A percentile compares a stretch with the other conserved stretches of the same genome.
These are phyloP conservation scores for Drosophila navojoa DNA, from an alignment of 1,140 invertebrate genomes.

Conservation along the genomic window DNA sequence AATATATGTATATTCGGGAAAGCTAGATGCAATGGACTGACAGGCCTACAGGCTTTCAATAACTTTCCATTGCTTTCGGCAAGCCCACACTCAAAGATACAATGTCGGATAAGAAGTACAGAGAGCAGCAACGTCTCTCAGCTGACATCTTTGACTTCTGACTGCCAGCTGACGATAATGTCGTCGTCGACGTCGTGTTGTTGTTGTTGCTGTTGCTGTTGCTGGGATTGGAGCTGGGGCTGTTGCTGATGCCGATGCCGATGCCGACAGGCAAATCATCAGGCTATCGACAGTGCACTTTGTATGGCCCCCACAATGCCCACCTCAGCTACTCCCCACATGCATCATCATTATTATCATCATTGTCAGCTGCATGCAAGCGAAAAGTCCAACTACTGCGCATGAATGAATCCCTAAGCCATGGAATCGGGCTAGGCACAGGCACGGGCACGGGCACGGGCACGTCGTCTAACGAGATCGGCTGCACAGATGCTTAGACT, in stretches of 20 bases:
- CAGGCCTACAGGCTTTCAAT: constrained; percentile 63
- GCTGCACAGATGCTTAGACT: constrained; percentile 26
- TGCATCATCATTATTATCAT: constrained; percentile 74
- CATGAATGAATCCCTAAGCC: constrained; percentile 71
- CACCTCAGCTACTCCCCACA: constrained; percentile 19
- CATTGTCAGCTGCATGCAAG: constrained; percentile 66
- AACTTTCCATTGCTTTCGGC: constrained; percentile 64
- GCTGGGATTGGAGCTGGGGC: constrained; percentile 6
- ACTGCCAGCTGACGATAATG: constrained; percentile 68
- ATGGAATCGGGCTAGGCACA: constrained; percentile 36
- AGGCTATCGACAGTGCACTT: constrained; percentile 67
- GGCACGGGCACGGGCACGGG: constrained; percentile 27
- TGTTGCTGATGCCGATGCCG: not conserved
- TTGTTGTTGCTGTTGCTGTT: constrained; percentile 3
- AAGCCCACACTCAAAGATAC: constrained; percentile 66
- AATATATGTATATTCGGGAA: constrained; percentile 37
- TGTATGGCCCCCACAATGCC: not conserved
- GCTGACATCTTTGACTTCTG: constrained; percentile 70
- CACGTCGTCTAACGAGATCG: constrained; percentile 54
- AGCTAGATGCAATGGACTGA: constrained; percentile 45
- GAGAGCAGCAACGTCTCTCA: constrained; percentile 23
- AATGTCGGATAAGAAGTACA: constrained; percentile 50
- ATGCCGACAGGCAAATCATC: constrained; percentile 77
- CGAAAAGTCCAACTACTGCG: constrained; percentile 73
- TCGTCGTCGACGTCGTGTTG: constrained; percentile 57